Base-by-base conservation (phyloP, 2,797 vertebrate species). In the Prunella strophiata region DNA sequence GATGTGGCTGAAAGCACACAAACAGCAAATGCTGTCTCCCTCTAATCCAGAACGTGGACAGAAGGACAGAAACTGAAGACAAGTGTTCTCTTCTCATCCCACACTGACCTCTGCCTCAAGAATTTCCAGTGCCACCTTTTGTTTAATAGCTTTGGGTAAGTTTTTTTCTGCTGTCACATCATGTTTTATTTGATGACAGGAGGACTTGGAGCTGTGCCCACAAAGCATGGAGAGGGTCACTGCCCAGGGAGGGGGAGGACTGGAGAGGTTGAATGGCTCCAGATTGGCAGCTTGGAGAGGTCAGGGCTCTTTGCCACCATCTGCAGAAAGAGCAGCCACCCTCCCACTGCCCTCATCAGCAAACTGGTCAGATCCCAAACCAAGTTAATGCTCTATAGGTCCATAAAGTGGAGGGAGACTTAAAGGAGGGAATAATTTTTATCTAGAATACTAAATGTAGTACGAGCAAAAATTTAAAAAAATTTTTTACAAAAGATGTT, bases 1-100 rank as follows among this genome's bases (percentile, higher is more conserved):
- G 51, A 30, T 16, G 63, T 45, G 32, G 11, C 14, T 63, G 54
- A 63, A 18, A 0, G 1, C 34, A 32, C 17, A 22, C 0, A 1
- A 78, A 11, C 20, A 77, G 9, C n/a, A 1, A 1, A 0, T 4
- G 11, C 8, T 54, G 29, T 15, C 40, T 58, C 30, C 18, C 16
- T 32, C 36, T 10, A 29, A 32, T 25, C 42, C 40, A 71, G n/a
- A 83, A 50, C 4, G 2, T 4, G 42, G 26, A 5, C 32, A 79
- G n/a, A 54, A 21, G 11, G 11, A 30, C 6, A 34, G 40, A 11
- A 85, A 61, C 19, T 32, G 21, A 23, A 75, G n/a, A 13, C 2
- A 2, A 40, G 5, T 20, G 23, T 25, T 10, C 9, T 52, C 22
- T 83, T 38, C 16, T 84, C n/a, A 57, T 85, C 13, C 30, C 36